A percentile compares a stretch with the other conserved stretches of the same genome.
These are phyloP conservation scores for Saxicola maurus DNA, from an alignment of 2,797 vertebrate genomes.

Conservation along the genomic window DNA sequence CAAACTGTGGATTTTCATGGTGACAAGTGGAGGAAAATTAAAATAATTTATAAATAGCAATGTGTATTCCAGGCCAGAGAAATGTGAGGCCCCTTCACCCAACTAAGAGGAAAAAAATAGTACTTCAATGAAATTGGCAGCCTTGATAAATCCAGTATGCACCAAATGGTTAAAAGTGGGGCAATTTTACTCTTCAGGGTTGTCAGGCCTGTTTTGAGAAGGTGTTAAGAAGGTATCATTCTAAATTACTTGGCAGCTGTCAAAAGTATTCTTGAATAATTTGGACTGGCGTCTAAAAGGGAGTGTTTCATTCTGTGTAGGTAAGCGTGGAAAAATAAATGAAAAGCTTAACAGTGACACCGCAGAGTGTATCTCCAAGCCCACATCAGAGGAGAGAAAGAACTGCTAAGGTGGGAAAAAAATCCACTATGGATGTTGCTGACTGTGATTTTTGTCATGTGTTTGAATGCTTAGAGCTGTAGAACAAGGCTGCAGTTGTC, in stretches of 20 bases:
- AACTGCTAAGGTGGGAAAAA: constrained; percentile 75
- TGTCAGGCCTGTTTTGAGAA: constrained; percentile 53
- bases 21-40: neutral
- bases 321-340: constrained; percentile 76
- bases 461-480: constrained; percentile 72
- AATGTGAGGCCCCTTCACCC: neutral
- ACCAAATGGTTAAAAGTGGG: neutral
- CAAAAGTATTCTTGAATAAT: constrained; percentile 64
- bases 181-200: constrained; percentile 8
- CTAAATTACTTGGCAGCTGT: constrained; percentile 55
- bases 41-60: neutral
- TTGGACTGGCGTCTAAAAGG: constrained; percentile 36
- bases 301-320: constrained; percentile 76
- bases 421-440: constrained; percentile 80
- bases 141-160: neutral
- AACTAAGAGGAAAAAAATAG: neutral
- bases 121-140: neutral
- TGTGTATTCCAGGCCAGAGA: neutral
- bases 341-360: constrained; percentile 81
- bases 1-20: neutral
- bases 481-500: constrained; percentile 85
- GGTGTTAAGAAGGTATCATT: constrained; percentile 42
- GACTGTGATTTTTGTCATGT: constrained; percentile 83
- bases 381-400: constrained; percentile 78
- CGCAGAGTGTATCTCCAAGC: constrained; percentile 79